Base-by-base conservation (phyloP, 2,888 invertebrate genomes). In the Lasioglossum vierecki region DNA sequence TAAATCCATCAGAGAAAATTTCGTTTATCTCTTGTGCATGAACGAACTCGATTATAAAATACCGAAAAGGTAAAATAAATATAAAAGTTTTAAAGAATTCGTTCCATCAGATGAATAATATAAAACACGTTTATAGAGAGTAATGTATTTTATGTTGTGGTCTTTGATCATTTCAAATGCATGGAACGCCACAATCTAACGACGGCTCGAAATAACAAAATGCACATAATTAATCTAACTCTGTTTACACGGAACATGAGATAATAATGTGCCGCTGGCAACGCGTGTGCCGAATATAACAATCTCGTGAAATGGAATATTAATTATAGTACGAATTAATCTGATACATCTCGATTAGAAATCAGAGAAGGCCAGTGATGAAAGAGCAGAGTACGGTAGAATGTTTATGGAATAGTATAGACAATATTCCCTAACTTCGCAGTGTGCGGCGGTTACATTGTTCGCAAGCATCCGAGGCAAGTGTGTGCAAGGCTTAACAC, bases 401-500 rank as follows among this genome's bases (percentile, higher is more conserved):
- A 30, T 5, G n/a, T 11, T n/a, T n/a, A 4, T 57, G 1, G n/a
- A 57, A 57, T 22, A 9, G 11, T 57, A n/a, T 22, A 4, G 11
- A 57, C 57, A 4, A 18, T 63, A 30, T 63, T 26, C 18, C 3
- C 26, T 4, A 57, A 8, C 35, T 18, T 18, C 39, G 15, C 63
- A 6, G 18, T 39, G 0, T 39, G 35, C 11, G 18, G 18, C 41
- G 4, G 22, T 22, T 39, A 70, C 66, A 70, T 70, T 70, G 70
- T 70, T 70, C 41, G 41, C n/a, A 70, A 70, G 6, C 41, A 70
- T 70, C 4, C 41, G 2, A 41, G 39, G 41, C n/a, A n/a, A 70
- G 41, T 41, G n/a, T 70, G 41, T n/a, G 39, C 41, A n/a, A 70
- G n/a, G 70, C n/a, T 70, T 79, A 68, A 68, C 72, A 41, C 39